Percentiles rank a stretch among this genome's conserved stretches.
Evolutionary conservation across 2,113 vertebrate genomes (phyloP).

Genomic region (Bubo scandiacus): DNA sequence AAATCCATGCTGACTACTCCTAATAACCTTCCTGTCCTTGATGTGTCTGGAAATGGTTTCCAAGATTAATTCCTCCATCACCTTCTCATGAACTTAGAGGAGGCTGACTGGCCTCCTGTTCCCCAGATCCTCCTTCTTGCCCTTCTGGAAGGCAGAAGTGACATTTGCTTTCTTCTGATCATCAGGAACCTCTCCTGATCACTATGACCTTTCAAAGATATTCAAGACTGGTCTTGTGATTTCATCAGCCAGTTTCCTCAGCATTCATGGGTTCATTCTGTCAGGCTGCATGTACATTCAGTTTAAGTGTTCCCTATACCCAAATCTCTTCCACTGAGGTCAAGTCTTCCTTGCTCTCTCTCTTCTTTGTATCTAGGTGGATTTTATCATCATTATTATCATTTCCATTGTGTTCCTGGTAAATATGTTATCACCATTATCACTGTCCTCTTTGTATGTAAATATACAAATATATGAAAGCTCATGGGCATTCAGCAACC

Average conservation of each 20-base stretch:
- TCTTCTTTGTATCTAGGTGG: background rate
- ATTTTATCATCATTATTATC: background rate
- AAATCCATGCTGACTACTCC: background rate
- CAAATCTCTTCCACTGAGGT: background rate
- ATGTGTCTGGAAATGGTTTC: background rate
- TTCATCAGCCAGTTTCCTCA: background rate
- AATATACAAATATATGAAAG: background rate
- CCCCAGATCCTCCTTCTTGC: background rate
- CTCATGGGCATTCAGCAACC: background rate
- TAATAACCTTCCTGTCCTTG: background rate
- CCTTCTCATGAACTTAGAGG: background rate
- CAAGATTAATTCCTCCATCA: background rate
- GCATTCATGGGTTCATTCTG: background rate
- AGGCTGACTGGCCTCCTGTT: background rate
- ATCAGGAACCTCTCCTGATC: background rate
- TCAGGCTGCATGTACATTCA: background rate
- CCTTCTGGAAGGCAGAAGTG: background rate
- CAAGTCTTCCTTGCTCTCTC: background rate
- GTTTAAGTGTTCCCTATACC: background rate
- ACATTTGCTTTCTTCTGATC: background rate
- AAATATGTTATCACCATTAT: background rate
- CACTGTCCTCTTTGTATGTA: background rate
- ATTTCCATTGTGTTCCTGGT: background rate
- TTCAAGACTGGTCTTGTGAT: background rate
- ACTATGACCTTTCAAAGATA: background rate